A percentile compares a stretch with the other conserved stretches of the same genome.
phyloP scores from a whole-genome alignment of 2,113 vertebrate genomes.

The Actenoides lindsayi region DNA sequence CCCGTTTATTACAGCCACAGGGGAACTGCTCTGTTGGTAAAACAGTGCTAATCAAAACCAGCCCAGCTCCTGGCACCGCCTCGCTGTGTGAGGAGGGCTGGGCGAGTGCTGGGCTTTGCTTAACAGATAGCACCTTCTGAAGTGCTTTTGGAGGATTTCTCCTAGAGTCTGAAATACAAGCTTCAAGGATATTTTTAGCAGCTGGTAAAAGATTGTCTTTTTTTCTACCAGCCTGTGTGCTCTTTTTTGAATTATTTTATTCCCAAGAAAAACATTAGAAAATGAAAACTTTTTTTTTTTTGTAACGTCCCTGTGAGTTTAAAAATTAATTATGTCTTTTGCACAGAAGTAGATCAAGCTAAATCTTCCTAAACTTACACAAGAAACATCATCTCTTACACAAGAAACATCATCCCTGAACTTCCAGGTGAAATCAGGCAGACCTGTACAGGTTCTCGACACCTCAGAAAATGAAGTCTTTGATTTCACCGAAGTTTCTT shows the following conservation, averaged over 20 bases:
- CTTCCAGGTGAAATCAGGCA: background rate
- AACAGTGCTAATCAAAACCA: background rate
- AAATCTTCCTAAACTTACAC: background rate
- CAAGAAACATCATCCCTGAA: background rate
- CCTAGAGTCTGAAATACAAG: background rate
- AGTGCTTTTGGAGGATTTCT: background rate
- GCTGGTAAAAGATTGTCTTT: background rate
- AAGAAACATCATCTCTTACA: background rate
- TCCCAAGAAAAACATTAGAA: background rate
- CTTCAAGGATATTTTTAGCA: conserved; percentile 23
- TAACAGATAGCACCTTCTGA: background rate
- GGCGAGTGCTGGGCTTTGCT: background rate
- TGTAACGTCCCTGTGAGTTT: background rate
- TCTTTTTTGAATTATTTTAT: background rate
- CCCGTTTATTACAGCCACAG: background rate
- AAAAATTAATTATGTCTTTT: background rate
- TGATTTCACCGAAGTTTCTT: background rate
- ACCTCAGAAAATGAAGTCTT: background rate
- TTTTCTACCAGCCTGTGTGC: background rate
- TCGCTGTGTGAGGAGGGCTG: background rate
- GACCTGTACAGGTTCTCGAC: background rate
- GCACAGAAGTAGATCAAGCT: background rate
- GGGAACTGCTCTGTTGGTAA: background rate
- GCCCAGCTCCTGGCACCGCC: background rate
- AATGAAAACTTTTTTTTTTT: background rate